These are phyloP conservation scores for Cyclophora albipunctata DNA, from an alignment of 2,888 invertebrate species.

Conservation along the genomic window DNA sequence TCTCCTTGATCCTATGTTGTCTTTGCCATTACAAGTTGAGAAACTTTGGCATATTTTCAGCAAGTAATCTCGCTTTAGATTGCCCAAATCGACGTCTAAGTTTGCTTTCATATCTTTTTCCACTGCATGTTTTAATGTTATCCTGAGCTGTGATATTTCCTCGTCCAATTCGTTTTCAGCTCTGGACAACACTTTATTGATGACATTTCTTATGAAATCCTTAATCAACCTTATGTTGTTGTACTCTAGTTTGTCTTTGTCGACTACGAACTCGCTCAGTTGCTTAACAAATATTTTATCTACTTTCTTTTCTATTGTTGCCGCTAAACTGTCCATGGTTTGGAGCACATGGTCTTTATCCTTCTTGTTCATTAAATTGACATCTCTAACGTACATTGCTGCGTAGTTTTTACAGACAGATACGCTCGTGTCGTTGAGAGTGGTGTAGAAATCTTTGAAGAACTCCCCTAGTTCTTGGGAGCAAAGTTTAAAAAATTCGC, in stretches of 20 bases:
- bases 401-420: conserved; percentile 41
- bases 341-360: conserved; percentile 27
- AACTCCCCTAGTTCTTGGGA: conserved; percentile 40
- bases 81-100: conserved; percentile 38
- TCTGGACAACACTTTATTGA: conserved; percentile 11
- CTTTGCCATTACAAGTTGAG: conserved; percentile 35
- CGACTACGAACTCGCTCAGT: conserved; percentile 27
- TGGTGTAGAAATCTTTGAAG: conserved; percentile 32
- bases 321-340: conserved; percentile 24
- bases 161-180: no score
- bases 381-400: conserved; percentile 48
- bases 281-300: conserved; percentile 27
- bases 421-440: conserved; percentile 40
- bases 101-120: conserved; percentile 39
- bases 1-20: not conserved
- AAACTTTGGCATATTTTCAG: conserved; percentile 40
- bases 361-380: conserved; percentile 23
- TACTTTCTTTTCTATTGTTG: conserved; percentile 21
- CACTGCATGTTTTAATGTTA: conserved; percentile 18
- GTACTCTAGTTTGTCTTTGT: conserved; percentile 24
- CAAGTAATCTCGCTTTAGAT: conserved; percentile 26
- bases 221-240: conserved; percentile 26
- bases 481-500: conserved; percentile 38
- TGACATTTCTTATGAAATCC: conserved; percentile 25
- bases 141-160: conserved; percentile 14